Percentiles rank a stretch among this genome's conserved stretches.
These are phyloP conservation scores for Oncorhynchus gorbuscha DNA, from an alignment of 2,113 vertebrate genomes.

Conservation along the genomic window DNA sequence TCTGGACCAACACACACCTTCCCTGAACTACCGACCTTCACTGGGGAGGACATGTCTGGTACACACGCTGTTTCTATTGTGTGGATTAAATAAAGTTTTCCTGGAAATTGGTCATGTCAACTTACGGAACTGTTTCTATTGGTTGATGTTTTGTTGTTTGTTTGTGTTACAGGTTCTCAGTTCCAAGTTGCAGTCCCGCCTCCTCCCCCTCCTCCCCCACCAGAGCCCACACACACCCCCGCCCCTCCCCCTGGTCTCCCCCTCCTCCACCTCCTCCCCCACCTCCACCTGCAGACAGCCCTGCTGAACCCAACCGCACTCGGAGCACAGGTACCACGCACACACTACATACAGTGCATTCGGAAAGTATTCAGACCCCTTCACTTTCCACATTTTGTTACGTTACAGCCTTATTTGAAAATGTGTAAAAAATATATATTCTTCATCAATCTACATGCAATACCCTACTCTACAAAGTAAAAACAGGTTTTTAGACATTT, in stretches of 20 bases:
- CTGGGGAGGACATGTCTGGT: slow-evolving; percentile 58
- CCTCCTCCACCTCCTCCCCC: slow-evolving; percentile 69
- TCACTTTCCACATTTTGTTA: too few relatives aligned
- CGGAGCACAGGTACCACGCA: slow-evolving; percentile 56
- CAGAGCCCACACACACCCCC: slow-evolving; percentile 41
- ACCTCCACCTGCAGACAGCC: slow-evolving; percentile 17
- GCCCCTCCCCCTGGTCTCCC: slow-evolving; percentile 58
- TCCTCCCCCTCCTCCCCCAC: slow-evolving; percentile 71
- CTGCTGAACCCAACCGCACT: slow-evolving; percentile 24
- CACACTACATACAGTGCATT: too few relatives aligned
- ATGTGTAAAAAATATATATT: too few relatives aligned
- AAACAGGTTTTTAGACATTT: too few relatives aligned
- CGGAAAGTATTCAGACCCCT: too few relatives aligned
- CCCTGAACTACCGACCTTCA: slow-evolving; percentile 88
- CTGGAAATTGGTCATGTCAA: background rate
- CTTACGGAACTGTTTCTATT: background rate
- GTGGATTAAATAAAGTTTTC: background rate
- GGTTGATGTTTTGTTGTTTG: background rate
- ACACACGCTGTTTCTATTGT: background rate
- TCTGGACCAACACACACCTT: slow-evolving; percentile 83
- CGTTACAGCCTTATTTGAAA: too few relatives aligned
- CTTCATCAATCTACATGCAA: too few relatives aligned
- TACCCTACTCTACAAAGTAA: too few relatives aligned
- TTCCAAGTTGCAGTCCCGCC: slow-evolving; percentile 68
- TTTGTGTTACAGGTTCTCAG: slow-evolving; percentile 69